phyloP scores from a whole-genome alignment of 2,888 invertebrate genomes.

The Cephus runcator region DNA sequence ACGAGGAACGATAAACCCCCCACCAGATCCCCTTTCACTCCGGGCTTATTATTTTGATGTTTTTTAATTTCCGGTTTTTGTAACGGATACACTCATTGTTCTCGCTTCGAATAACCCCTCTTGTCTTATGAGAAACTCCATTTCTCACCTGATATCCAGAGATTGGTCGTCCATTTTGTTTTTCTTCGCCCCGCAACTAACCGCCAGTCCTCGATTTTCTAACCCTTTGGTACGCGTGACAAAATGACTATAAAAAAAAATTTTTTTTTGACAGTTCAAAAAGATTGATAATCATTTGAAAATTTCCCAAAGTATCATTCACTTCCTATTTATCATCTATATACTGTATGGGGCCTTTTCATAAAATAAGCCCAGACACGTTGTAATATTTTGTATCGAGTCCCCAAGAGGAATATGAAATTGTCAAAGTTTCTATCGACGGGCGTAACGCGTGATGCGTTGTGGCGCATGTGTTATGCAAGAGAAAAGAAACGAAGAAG shows the following conservation, averaged over 20 bases:
- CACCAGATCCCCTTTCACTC: neutral
- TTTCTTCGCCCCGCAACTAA: neutral
- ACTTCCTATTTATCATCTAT: neutral
- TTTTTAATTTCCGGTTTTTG: slow-evolving; percentile 53
- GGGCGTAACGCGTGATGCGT: neutral
- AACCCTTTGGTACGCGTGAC: neutral
- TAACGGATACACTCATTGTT: slow-evolving; percentile 29
- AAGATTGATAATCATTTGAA: neutral
- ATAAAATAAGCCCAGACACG: neutral
- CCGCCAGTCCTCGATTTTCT: neutral
- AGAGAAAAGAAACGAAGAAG: slow-evolving; percentile 9
- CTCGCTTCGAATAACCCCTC: neutral
- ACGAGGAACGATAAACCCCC: neutral
- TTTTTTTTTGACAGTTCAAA: neutral
- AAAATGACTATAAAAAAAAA: neutral
- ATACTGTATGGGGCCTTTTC: neutral
- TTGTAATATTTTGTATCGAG: neutral
- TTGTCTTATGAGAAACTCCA: neutral
- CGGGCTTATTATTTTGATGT: slow-evolving; percentile 40
- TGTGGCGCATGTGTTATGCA: neutral
- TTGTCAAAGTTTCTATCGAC: slow-evolving; percentile 1
- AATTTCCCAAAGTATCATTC: neutral
- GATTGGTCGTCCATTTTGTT: neutral
- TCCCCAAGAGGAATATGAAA: neutral
- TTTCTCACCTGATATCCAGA: neutral